Conservation (phyloP, 2,113 vertebrate species). For the Eurypyga helias region DNA sequence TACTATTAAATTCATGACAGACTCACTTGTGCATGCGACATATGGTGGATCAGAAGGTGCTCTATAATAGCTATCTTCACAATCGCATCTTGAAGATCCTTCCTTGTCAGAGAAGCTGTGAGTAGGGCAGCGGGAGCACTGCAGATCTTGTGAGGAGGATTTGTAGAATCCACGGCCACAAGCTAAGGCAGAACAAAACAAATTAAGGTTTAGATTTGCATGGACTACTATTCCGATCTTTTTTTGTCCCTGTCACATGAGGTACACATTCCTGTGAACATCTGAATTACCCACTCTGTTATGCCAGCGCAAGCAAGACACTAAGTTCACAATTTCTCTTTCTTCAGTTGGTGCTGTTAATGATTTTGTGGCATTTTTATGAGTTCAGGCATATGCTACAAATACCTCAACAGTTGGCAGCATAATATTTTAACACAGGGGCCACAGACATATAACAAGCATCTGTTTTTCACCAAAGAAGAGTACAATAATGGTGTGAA, state of each 20-base stretch:
- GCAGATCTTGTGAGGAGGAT: constrained; percentile 97
- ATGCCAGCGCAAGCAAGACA: background rate
- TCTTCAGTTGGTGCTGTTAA: background rate
- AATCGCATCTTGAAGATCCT: constrained; percentile 95
- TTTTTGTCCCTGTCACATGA: background rate
- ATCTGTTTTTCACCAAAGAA: background rate
- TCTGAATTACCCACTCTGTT: background rate
- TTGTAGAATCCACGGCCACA: constrained; percentile 98
- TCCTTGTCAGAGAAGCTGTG: constrained; percentile 96
- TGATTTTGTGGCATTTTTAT: background rate
- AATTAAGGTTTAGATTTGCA: background rate
- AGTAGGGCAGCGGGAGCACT: constrained; percentile 94
- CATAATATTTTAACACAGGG: background rate
- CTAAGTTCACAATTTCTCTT: background rate
- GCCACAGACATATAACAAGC: background rate
- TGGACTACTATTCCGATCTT: background rate
- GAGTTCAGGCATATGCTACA: background rate
- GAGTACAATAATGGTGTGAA: background rate
- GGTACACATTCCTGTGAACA: background rate
- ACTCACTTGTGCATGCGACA: constrained; percentile 96
- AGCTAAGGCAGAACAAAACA: constrained; percentile 76
- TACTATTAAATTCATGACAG: constrained; percentile 37
- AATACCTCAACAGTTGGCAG: background rate
- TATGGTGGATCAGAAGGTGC: constrained; percentile 91
- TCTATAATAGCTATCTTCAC: constrained; percentile 95